A percentile compares a stretch with the other conserved stretches of the same genome.
These are phyloP conservation scores for Alectoris magna DNA, from an alignment of 2,797 vertebrate genomes.

Conservation along the genomic window DNA sequence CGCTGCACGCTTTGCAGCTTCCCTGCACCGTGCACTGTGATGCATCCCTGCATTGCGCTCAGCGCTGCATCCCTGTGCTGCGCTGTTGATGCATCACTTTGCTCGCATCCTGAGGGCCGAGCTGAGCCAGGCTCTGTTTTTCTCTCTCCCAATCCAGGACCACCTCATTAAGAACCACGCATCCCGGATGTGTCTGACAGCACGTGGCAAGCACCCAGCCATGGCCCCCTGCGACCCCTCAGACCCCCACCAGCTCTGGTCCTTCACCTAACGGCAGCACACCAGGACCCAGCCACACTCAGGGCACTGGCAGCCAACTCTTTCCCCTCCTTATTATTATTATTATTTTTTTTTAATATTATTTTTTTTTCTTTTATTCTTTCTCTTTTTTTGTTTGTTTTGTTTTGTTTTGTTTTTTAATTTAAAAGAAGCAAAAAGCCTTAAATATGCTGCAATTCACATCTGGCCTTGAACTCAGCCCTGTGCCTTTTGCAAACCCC, in stretches of 20 bases:
- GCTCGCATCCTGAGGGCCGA: neutral
- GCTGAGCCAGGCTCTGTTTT: neutral
- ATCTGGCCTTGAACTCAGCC: constrained; percentile 9
- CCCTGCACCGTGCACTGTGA: too few species aligned
- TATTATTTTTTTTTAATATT: neutral
- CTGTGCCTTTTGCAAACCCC: neutral
- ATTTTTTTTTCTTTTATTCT: neutral
- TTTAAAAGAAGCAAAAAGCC: constrained; percentile 41
- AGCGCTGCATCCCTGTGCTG: neutral
- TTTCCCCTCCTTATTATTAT: neutral
- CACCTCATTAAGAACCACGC: constrained; percentile 86
- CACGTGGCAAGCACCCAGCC: constrained; percentile 76
- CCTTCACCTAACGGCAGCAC: constrained; percentile 79
- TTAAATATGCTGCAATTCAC: constrained; percentile 40
- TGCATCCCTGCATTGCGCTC: too few species aligned
- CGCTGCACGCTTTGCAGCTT: too few species aligned
- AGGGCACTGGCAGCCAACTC: neutral
- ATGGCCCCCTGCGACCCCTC: constrained; percentile 82
- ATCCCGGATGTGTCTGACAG: constrained; percentile 85
- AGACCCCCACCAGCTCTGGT: constrained; percentile 87
- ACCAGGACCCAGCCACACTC: neutral
- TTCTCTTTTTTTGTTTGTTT: too few species aligned
- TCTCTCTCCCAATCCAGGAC: constrained; percentile 73
- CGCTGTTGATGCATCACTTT: too few species aligned
- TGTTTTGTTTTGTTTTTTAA: neutral